These are phyloP conservation scores for Elachura formosa DNA, from an alignment of 2,113 vertebrate genomes.

Conservation along the genomic window DNA sequence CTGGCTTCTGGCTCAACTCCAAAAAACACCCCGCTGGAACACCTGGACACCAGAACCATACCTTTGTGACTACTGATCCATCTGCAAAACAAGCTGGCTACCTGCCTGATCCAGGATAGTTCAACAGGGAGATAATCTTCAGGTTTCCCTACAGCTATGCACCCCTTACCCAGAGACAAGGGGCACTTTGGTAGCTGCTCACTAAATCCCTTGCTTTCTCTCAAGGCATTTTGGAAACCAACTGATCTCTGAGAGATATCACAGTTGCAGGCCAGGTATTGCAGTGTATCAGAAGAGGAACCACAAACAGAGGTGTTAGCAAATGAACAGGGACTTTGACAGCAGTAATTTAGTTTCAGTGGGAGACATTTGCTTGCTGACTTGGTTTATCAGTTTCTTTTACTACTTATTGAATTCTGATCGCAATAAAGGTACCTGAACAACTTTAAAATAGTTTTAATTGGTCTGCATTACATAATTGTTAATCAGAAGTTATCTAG, in stretches of 20 bases:
- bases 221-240: slow-evolving; percentile 13
- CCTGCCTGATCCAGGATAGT: not conserved
- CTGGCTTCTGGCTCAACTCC: not conserved
- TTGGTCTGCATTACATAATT: not conserved
- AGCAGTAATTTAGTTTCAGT: not conserved
- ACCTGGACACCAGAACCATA: not conserved
- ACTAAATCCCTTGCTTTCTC: not conserved
- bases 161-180: not conserved
- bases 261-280: not conserved
- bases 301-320: not conserved
- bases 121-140: not conserved
- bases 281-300: not conserved
- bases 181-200: slow-evolving; percentile 11
- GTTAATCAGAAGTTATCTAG: slow-evolving; percentile 40
- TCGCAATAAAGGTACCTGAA: not conserved
- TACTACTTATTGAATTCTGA: not conserved
- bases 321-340: not conserved
- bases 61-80: not conserved
- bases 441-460: slow-evolving; percentile 9
- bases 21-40: not conserved
- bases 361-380: not conserved
- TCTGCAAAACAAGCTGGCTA: slow-evolving; percentile 34
- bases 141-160: not conserved
- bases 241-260: not conserved
- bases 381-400: slow-evolving; percentile 17